Conservation (phyloP, 2,797 vertebrate genomes). For the Catostomus latipinnis region DNA sequence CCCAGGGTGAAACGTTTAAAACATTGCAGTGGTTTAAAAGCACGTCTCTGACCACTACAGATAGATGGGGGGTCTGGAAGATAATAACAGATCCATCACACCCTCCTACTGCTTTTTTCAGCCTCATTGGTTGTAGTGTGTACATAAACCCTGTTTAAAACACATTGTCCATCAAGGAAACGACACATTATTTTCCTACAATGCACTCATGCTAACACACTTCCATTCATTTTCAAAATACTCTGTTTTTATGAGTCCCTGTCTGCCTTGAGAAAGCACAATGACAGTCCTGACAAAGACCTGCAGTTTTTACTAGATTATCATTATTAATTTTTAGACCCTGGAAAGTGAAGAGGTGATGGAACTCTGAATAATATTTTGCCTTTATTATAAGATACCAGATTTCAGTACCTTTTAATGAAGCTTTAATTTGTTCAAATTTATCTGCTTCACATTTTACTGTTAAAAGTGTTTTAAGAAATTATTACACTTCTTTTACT, state of each 20-base stretch:
- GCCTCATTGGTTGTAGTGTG: conserved; percentile 56
- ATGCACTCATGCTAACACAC: conserved; percentile 48
- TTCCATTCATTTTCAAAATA: conserved; percentile 51
- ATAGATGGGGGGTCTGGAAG: conserved; percentile 39
- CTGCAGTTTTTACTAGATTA: conserved; percentile 51
- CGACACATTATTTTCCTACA: conserved; percentile 45
- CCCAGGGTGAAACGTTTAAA: conserved; percentile 23
- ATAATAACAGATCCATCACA: conserved; percentile 57
- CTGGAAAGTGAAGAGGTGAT: not conserved
- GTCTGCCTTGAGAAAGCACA: conserved; percentile 32
- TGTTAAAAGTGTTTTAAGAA: not conserved
- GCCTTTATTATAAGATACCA: conserved; percentile 8
- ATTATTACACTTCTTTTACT: not conserved
- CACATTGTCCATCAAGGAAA: conserved; percentile 51
- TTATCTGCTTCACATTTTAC: not conserved
- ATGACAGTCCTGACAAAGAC: conserved; percentile 39
- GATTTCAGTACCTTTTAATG: not conserved
- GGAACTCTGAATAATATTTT: not conserved
- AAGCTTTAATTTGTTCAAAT: too few relatives aligned
- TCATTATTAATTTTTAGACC: conserved; percentile 40
- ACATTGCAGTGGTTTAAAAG: conserved; percentile 35
- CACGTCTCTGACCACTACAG: conserved; percentile 46
- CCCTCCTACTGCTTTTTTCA: conserved; percentile 47
- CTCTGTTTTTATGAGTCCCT: conserved; percentile 41
- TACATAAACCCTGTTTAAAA: conserved; percentile 56